These are phyloP conservation scores for Lordiphosa mommai DNA, from an alignment of 1,140 invertebrate genomes.

Conservation along the genomic window DNA sequence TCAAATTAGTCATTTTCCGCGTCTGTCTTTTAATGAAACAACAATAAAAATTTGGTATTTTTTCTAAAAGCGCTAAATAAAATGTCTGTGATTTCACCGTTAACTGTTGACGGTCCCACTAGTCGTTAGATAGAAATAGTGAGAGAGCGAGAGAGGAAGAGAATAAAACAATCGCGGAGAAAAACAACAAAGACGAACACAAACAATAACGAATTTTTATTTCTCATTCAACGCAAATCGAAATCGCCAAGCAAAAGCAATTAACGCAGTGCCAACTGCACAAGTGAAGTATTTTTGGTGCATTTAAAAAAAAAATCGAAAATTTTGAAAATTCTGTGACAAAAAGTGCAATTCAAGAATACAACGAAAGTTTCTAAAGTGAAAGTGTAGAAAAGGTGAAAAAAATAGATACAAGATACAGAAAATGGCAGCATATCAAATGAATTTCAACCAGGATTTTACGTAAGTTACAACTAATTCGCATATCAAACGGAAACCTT, in stretches of 20 bases:
- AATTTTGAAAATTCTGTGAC: constrained; percentile 18
- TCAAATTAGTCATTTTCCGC: no score
- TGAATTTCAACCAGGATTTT: constrained; percentile 79
- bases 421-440: constrained; percentile 67
- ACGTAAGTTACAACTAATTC: constrained; percentile 64
- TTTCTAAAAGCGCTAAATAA: no score
- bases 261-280: constrained; percentile 13
- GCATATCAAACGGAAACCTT: constrained; percentile 36
- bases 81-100: no score
- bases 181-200: constrained; percentile 37
- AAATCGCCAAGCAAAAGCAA: constrained; percentile 9
- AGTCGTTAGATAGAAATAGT: no score
- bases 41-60: no score
- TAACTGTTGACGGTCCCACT: no score
- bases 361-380: constrained; percentile 19
- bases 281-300: no score
- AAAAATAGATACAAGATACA: constrained; percentile 19
- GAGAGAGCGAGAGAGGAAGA: no score
- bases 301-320: no score
- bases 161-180: constrained; percentile 26
- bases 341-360: constrained; percentile 20
- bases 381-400: not conserved
- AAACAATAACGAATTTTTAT: constrained; percentile 21
- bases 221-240: constrained; percentile 5
- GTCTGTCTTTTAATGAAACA: no score